Base-by-base conservation (phyloP, 1,140 invertebrate genomes). In the Apolygus lucorum region DNA sequence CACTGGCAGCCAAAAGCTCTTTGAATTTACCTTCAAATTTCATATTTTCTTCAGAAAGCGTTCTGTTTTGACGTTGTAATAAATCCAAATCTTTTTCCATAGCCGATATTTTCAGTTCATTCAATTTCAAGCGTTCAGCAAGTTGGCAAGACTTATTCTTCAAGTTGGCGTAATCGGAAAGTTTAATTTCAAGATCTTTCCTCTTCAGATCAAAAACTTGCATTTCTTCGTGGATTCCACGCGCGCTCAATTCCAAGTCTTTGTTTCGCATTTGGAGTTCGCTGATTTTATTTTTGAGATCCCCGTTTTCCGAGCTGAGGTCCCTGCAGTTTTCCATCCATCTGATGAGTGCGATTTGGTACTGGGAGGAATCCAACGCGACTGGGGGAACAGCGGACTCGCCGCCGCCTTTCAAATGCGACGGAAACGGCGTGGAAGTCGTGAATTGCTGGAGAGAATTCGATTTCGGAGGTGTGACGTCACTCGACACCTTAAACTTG, bases 321-420 rank as follows among this genome's bases (percentile, higher is more conserved):
- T 29, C 28, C 2, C 29, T 22, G n/a, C 28, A 69, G 4, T 29
- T 69, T 65, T 69, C 68, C 68, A 69, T 69, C 63, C 59, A 65
- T 49, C 63, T 29, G 11, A 69, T n/a, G 14, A 64, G 0, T 2
- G 68, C 28, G 17, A 69, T 26, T 27, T 69, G 28, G 1, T 24
- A 62, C 13, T 59, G 25, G n/a, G 25, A n/a, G n/a, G 59, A 17
- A n/a, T 0, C 26, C 14, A 26, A 1, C 8, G 34, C 29, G 1
- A 27, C 8, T 26, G 17, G 11, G 1, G 17, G n/a, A 8, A 17
- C 13, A 22, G n/a, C 59, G 17, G 22, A 28, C 22, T 62, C 68
- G 17, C 49, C 68, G 2, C 28, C 68, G 11, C 25, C 27, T 22
- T 64, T 28, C n/a, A 63, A 64, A 26, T 26, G n/a, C 29, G 21